phyloP scores from a whole-genome alignment of 2,113 vertebrate species.

The Leucosticte australis region DNA sequence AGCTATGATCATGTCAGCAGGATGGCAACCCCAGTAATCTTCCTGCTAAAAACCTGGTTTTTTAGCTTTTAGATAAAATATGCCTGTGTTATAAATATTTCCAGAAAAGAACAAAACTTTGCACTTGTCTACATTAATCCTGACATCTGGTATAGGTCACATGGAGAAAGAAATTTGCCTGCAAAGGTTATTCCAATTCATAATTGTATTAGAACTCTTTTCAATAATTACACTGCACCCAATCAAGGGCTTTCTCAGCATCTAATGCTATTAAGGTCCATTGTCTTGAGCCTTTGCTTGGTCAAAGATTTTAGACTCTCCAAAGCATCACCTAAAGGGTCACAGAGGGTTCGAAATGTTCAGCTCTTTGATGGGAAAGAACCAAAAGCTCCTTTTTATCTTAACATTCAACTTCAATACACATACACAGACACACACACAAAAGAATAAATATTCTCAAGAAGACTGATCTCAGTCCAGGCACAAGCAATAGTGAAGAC shows the following conservation, averaged over 20 bases:
- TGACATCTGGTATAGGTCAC: neutral
- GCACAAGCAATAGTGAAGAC: neutral
- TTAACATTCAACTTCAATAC: neutral
- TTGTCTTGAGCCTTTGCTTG: neutral
- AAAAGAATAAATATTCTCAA: neutral
- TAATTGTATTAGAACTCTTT: neutral
- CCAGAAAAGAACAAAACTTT: neutral
- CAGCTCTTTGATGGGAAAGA: neutral
- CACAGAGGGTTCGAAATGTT: neutral
- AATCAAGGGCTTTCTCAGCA: neutral
- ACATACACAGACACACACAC: neutral
- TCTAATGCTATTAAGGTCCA: neutral
- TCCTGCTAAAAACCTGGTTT: neutral
- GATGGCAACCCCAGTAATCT: neutral
- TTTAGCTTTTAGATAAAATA: constrained; percentile 2
- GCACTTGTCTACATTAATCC: neutral
- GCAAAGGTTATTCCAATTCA: neutral
- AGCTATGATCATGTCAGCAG: neutral
- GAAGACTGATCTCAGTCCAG: neutral
- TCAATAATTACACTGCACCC: neutral
- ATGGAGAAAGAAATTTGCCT: neutral
- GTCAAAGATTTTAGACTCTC: neutral
- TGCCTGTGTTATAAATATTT: neutral
- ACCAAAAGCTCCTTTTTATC: neutral
- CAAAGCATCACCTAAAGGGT: neutral